Evolutionary conservation across 1,140 invertebrate genomes (phyloP), one percentile per base, ranked within the genome.

Genomic region (Gonatopus flavifemur): DNA sequence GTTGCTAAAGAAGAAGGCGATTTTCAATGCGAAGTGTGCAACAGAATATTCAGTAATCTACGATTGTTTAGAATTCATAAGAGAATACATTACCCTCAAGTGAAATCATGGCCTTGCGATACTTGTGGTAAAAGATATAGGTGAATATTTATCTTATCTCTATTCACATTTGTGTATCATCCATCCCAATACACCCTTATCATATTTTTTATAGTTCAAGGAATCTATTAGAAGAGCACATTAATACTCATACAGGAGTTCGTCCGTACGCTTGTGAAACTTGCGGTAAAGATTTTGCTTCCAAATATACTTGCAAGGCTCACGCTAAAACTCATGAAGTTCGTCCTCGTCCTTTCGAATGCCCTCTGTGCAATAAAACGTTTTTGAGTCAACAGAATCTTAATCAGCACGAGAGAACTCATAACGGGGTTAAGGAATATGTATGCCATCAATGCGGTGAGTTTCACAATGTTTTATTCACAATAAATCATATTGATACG

Each of bases 371-470:
- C 63, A 79, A 74, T 7, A 91, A 91, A 71, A 80, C 84, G 6
- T 91, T 91, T 72, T 78, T 90, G 38, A 88, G 85, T 19, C 81
- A 84, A 44, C 87, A 89, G 67, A 90, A 90, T 76, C 68, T 90
- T 0, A 81, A 74, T 28, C 88, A 89, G 44, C 88, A 90, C 62
- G 83, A 86, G 64, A 82, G 84, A 52, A 89, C 86, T 0, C 88
- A 89, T 61, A 80, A 82, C 7, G 85, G 84, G 0, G 62, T 86
- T 20, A 89, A 88, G 51, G 84, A 88, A 50, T 88, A 82, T 59
- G 69, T 86, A n/a, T 90, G 88, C 61, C 82, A 85, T 49, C 75
- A 86, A 20, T 90, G 88, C 57, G 84, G 87, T 82, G 67, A 79
- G 81, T 43, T 46, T 31, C 37, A 49, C 4, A 43, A 50, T 47